Evolutionary conservation across 2,888 invertebrate genomes (phyloP).

Genomic region (Cremastinae sp.): DNA sequence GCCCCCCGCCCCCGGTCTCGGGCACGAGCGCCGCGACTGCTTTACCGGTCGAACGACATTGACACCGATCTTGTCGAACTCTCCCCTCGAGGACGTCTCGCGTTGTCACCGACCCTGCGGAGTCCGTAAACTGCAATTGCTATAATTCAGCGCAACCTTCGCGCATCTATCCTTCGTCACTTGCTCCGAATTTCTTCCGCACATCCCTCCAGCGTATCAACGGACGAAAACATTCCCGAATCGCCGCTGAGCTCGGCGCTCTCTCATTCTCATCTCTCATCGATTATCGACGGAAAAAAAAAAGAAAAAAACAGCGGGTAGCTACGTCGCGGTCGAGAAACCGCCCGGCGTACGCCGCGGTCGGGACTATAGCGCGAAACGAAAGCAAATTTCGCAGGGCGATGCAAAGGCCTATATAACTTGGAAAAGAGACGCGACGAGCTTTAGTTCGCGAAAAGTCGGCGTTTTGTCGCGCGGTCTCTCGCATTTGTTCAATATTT

Average conservation of each 20-base stretch:
- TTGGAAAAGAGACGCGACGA: conserved; percentile 33
- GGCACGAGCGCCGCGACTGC: conserved; percentile 21
- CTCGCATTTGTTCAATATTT: conserved; percentile 57
- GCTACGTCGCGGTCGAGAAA: too few relatives aligned
- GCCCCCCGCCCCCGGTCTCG: not conserved
- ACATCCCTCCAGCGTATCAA: not conserved
- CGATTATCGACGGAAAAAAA: too few relatives aligned
- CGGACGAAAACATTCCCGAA: too few relatives aligned
- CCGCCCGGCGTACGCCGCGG: too few relatives aligned
- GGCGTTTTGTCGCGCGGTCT: conserved; percentile 45
- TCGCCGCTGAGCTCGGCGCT: too few relatives aligned
- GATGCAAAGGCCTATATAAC: conserved; percentile 15
- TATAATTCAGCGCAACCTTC: conserved; percentile 8
- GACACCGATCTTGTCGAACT: conserved; percentile 43
- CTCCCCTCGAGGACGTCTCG: conserved; percentile 43
- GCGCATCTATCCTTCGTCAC: not conserved
- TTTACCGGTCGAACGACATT: conserved; percentile 46
- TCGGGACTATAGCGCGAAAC: too few relatives aligned
- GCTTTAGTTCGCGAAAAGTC: conserved; percentile 40
- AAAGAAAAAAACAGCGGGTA: too few relatives aligned
- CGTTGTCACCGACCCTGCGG: conserved; percentile 26
- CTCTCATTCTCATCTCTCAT: too few relatives aligned
- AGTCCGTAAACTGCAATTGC: conserved; percentile 21
- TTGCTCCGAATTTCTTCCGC: not conserved
- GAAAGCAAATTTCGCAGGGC: conserved; percentile 6